A percentile compares a stretch with the other conserved stretches of the same genome.
Evolutionary conservation across 2,888 invertebrate genomes (phyloP).

Genomic region (Hydropsyche betteni): DNA sequence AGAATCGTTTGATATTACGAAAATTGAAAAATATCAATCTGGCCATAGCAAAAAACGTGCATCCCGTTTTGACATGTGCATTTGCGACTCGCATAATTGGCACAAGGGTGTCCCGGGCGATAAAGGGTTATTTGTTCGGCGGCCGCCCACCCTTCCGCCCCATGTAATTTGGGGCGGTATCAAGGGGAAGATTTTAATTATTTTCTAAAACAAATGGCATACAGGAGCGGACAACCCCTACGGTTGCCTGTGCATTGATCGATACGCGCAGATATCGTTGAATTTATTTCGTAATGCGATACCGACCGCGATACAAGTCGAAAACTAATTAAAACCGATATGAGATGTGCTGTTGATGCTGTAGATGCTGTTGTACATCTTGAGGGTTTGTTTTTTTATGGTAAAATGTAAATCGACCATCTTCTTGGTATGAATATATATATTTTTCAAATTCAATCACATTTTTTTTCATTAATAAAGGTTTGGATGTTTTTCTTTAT

Average conservation of each 20-base stretch:
- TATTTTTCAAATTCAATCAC: too few relatives aligned
- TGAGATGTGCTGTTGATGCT: background rate
- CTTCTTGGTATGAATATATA: too few relatives aligned
- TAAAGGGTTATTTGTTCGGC: constrained; percentile 51
- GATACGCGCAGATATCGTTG: constrained; percentile 47
- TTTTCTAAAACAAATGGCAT: constrained; percentile 52
- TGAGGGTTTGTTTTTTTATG: too few relatives aligned
- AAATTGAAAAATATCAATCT: too few relatives aligned
- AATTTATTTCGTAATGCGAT: constrained; percentile 48
- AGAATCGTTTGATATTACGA: too few relatives aligned
- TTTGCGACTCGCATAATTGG: constrained; percentile 45
- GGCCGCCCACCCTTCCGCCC: constrained; percentile 30
- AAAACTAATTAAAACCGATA: constrained; percentile 31
- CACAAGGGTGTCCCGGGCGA: constrained; percentile 46
- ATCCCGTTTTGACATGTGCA: constrained; percentile 8
- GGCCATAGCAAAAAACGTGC: too few relatives aligned
- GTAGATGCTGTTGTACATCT: too few relatives aligned
- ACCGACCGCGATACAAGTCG: constrained; percentile 3
- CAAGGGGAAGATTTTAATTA: constrained; percentile 52
- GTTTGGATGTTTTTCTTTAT: too few relatives aligned
- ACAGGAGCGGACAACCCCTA: constrained; percentile 33
- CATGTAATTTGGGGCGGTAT: constrained; percentile 45
- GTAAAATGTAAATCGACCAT: too few relatives aligned
- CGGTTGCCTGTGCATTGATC: background rate
- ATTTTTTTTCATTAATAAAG: too few relatives aligned